phyloP scores from a whole-genome alignment of 2,888 invertebrate genomes.

The Dynastes maya region DNA sequence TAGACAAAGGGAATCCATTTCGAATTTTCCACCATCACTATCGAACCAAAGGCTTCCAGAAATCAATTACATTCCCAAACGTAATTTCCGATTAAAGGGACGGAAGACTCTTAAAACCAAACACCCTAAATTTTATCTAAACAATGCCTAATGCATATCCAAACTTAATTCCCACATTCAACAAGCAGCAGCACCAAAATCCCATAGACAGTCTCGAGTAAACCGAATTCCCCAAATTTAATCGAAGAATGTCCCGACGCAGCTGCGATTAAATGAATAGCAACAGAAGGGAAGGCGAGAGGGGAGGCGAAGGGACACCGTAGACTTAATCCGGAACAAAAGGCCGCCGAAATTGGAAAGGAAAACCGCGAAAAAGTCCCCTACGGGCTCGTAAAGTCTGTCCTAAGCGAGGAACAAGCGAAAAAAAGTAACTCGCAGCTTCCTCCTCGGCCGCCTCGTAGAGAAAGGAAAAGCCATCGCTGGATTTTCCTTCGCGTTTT shows the following conservation, averaged over 20 bases:
- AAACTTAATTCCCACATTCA: conserved; percentile 14
- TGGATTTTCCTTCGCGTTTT: not conserved
- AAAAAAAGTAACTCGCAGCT: conserved; percentile 26
- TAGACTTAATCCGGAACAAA: conserved; percentile 38
- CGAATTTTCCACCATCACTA: too few species aligned
- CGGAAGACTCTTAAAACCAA: not conserved
- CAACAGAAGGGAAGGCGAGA: not conserved
- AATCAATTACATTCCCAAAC: too few species aligned
- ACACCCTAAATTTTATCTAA: not conserved
- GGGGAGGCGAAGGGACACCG: not conserved
- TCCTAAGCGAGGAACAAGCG: conserved; percentile 20
- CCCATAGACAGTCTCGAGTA: not conserved
- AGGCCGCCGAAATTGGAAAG: conserved; percentile 39
- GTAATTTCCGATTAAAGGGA: too few species aligned
- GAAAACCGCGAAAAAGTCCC: conserved; percentile 40
- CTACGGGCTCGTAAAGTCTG: conserved; percentile 36
- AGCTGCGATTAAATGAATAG: conserved; percentile 38
- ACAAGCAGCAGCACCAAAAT: conserved; percentile 29
- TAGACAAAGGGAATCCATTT: too few species aligned
- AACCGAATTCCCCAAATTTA: conserved; percentile 38
- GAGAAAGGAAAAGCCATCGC: conserved; percentile 12
- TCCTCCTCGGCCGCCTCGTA: not conserved
- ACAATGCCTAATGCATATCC: conserved; percentile 16
- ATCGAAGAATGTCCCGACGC: conserved; percentile 29
- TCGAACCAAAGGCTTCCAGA: too few species aligned